Base-by-base conservation (phyloP, 1,140 invertebrate genomes). In the Grapholita molesta region DNA sequence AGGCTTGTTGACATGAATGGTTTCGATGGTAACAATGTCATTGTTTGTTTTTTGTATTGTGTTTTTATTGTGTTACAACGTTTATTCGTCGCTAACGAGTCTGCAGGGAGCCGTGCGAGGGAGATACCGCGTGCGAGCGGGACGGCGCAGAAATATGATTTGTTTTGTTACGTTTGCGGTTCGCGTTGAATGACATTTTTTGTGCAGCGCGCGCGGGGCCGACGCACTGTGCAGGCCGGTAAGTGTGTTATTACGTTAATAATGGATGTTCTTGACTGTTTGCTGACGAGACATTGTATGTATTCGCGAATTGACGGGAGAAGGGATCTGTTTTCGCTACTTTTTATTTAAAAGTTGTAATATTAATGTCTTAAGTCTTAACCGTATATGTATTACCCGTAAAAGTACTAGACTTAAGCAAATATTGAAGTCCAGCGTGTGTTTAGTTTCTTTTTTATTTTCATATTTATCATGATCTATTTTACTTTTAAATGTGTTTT, bases 41-140 rank as follows among this genome's bases (percentile, higher is more conserved):
- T 77, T 80, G 74, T 79, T 76, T 85, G 83, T 80, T 85, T 89
- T 86, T 87, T 86, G 79, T 79, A 77, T 75, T 85, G 82, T 85
- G 85, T 89, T 85, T 86, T 86, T 83, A 86, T 89, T 89, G 79
- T 85, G 80, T 89, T 89, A 84, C 79, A 81, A 76, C 76, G 80
- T 87, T 85, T 89, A 86, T 86, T 82, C 80, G 74, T 78, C 71
- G 79, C 82, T 87, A 86, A 85, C 84, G 85, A 89, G 83, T 73
- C 83, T 67, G 77, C 75, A 76, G 84, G 82, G 83, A 79, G 80
- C 52, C 74, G 75, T 25, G 66, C 24, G 75, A 79, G 70, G 23
- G 74, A 72, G 79, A 79, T 32, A 35, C 8, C 1, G 30, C 0
- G 71, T 67, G 52, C 12, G 74, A 82, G 24, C 23, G 78, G 64